Evolutionary conservation across 1,140 invertebrate genomes (phyloP), one percentile per base, ranked within the genome.

Genomic region (Yoshiicerus persimilis): DNA sequence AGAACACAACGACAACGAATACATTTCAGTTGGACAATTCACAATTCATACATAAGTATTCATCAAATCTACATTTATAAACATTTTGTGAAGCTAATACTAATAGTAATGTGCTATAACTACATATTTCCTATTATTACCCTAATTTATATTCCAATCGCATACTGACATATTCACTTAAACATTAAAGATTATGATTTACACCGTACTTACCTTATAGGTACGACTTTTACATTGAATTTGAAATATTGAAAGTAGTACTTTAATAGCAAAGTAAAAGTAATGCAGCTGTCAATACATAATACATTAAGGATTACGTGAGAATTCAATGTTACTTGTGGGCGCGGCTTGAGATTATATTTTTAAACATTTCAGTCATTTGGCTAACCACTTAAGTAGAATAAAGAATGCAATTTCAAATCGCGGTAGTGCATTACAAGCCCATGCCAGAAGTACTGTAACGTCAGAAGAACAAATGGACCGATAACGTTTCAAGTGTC

Each of bases 321-420:
- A 36, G 75, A 80, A 80, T 80, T 80, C 75, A 80, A 80, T 80
- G 75, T 80, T 80, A 80, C 1, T 80, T 80, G 75, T 80, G 75
- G 75, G 75, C 20, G 75, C 75, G 75, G 75, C 32, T 80, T 34
- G 32, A 13, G n/a, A n/a, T n/a, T n/a, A n/a, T 34, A 36, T 80
- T 80, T 34, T 80, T 80, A 80, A 30, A 80, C 32, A 80, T 80
- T 32, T 36, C 20, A 36, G 20, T 80, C 34, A 38, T 80, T 80
- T 80, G 38, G 30, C 75, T n/a, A 80, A 36, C 10, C 30, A n/a
- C 20, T 36, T 34, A 38, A 16, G 8, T 64, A 64, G n/a, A 23
- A 75, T 66, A n/a, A 10, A 2, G 16, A 34, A 34, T 75, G 75
- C 34, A 38, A n/a, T 38, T 80, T 36, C 75, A 80, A 9, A 23